Conservation (phyloP, 2,113 vertebrate species). For the Galbula dea region DNA sequence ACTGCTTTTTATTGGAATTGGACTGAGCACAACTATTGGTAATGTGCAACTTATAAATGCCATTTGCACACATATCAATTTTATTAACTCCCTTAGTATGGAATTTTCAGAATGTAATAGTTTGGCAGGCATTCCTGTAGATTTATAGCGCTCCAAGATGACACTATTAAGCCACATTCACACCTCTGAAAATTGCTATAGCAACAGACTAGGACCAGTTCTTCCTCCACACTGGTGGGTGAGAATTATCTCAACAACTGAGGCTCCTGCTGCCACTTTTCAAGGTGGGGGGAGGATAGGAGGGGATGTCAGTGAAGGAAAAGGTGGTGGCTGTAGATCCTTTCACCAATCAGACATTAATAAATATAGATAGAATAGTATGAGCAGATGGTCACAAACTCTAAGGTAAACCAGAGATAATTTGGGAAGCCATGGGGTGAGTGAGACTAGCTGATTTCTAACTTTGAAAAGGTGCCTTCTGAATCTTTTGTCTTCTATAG, state of each 20-base stretch:
- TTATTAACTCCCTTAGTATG: conserved; percentile 60
- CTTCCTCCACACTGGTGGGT: conserved; percentile 7
- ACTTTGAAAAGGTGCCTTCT: neutral
- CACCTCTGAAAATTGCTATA: conserved; percentile 53
- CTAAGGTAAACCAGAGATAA: neutral
- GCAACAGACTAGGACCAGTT: conserved; percentile 17
- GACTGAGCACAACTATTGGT: neutral
- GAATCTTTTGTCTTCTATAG: neutral
- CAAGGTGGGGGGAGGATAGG: too few relatives aligned
- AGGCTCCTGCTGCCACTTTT: neutral
- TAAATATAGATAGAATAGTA: neutral
- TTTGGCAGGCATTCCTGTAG: conserved; percentile 58
- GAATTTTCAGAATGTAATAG: conserved; percentile 48
- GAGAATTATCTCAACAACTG: neutral
- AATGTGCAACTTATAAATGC: conserved; percentile 55
- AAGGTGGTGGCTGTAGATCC: neutral
- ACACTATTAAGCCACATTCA: conserved; percentile 54
- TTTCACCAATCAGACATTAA: neutral
- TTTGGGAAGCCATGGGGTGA: neutral
- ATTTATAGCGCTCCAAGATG: conserved; percentile 53
- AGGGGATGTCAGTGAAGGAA: neutral
- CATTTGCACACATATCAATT: conserved; percentile 65
- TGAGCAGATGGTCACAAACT: neutral
- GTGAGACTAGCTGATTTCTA: neutral
- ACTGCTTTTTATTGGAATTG: conserved; percentile 45